Evolutionary conservation across 2,797 vertebrate species (phyloP), one percentile per base, ranked within the genome.

Genomic region (Holocentrus rufus): DNA sequence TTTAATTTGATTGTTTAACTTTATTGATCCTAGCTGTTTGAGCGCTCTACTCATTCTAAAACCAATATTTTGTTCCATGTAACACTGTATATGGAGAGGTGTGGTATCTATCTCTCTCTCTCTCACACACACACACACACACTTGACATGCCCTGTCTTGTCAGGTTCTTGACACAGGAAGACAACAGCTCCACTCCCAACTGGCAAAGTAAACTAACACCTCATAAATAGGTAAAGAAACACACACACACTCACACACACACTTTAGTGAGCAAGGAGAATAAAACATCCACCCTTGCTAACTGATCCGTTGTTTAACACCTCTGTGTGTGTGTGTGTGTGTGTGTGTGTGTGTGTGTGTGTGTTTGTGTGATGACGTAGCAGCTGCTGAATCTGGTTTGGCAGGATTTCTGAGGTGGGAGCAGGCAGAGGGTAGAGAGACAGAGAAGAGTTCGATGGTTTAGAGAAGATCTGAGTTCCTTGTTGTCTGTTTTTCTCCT

Each of bases 381-480:
- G 79, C 50, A 66, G 69, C 80, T 7, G 55, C 53, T 74, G 77
- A 67, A 90, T 87, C 91, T 91, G 87, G 92, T 91, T 92, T 75
- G 84, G 85, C 85, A 75, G 79, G 90, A 89, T 90, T 88, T 82
- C 31, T 76, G 69, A 78, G 76, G 13, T 23, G 52, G 46, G 30
- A 50, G 25, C 23, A 36, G 30, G 65, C 67, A 85, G 71, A 67
- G 66, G 52, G 39, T 17, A 18, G 46, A 46, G 42, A 47, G 15
- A 47, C 15, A 46, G 42, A 46, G 42, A 46, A 46, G 42, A 46
- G 42, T 13, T 9, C 1, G 77, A 65, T 1, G 56, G 20, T 63
- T 60, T 11, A 49, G 63, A 66, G 17, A 20, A 13, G 59, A 7
- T 70, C 73, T 73, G 44, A 5, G 42, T 42, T 69, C 34, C 34